Evolutionary conservation across 2,797 vertebrate species (phyloP), one percentile per base, ranked within the genome.

Genomic region (Melanotaenia pygmaea): DNA sequence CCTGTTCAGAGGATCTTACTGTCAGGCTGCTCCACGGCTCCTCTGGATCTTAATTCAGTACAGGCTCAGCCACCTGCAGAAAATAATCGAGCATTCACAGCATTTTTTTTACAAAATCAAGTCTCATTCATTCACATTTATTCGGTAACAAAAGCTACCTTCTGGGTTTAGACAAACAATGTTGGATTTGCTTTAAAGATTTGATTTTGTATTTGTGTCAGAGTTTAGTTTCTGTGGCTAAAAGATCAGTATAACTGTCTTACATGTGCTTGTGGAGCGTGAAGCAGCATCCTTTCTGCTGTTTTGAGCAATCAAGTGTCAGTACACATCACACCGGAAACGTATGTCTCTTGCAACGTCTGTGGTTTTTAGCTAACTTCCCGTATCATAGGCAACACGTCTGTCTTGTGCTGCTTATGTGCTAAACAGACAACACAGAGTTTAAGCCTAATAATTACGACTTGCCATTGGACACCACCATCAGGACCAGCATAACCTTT

Each of bases 361-460:
- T 90, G 89, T 83, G 91, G 90, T 89, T 70, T 20, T 47, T 18
- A 50, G 83, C 83, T 64, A 18, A 34, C 81, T 90, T 92, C 90
- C 91, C 90, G 85, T 83, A 45, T 74, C 53, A 67, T 7, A 67
- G n/a, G 40, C 64, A 70, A 54, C 50, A 43, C 1, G 79, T 85
- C 82, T 70, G 66, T 74, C 2, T 35, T 80, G 59, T 76, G 45
- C 22, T 59, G 30, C 38, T 62, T 24, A 14, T 28, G 62, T 22
- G 38, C 20, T 65, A 40, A 26, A 66, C 45, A 16, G 32, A 34
- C 6, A 34, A 34, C 32, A 34, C 6, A 34, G 32, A 34, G 32
- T 34, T 7, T 34, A 34, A 7, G 32, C 32, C 32, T 20, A n/a
- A 20, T 47, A 47, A 47, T 20, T 8, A 47, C 18, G 3, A 8